These are phyloP conservation scores for Anguilla japonica DNA, from an alignment of 2,113 vertebrate genomes.

Conservation along the genomic window DNA sequence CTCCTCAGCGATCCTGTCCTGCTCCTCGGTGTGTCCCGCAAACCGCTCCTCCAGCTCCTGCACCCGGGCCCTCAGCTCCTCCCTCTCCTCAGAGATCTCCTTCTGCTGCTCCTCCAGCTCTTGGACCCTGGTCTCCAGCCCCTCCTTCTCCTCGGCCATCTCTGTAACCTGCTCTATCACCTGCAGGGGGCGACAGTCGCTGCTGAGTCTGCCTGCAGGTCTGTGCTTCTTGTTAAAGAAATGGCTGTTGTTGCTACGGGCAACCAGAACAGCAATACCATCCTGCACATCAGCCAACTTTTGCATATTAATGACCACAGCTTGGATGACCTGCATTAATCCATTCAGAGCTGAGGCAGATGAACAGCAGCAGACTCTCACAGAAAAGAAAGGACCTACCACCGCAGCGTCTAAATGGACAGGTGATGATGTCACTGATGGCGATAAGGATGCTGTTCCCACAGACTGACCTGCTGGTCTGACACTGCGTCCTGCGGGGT, in stretches of 20 bases:
- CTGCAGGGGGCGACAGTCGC: constrained; percentile 44
- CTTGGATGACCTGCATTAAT: background rate
- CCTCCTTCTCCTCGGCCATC: constrained; percentile 42
- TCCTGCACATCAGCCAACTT: background rate
- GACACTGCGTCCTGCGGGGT: constrained; percentile 11
- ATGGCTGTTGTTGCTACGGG: background rate
- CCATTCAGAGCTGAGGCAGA: background rate
- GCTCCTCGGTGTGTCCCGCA: background rate
- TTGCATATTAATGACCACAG: background rate
- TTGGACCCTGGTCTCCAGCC: constrained; percentile 46
- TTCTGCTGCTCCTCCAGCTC: constrained; percentile 50
- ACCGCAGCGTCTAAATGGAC: background rate
- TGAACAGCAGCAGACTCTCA: background rate
- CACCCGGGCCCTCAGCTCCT: background rate
- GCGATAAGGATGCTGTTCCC: background rate
- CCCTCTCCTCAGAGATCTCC: constrained; percentile 1
- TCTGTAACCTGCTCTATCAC: constrained; percentile 63
- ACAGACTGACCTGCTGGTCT: constrained; percentile 62
- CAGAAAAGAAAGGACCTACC: background rate
- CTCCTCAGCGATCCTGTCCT: background rate
- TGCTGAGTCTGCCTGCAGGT: background rate
- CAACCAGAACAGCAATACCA: background rate
- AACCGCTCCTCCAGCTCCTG: constrained; percentile 50
- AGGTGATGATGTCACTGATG: background rate
- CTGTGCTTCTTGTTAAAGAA: background rate